Base-by-base conservation (phyloP, 1,140 invertebrate species). In the Holcopasites calliopsidis region DNA sequence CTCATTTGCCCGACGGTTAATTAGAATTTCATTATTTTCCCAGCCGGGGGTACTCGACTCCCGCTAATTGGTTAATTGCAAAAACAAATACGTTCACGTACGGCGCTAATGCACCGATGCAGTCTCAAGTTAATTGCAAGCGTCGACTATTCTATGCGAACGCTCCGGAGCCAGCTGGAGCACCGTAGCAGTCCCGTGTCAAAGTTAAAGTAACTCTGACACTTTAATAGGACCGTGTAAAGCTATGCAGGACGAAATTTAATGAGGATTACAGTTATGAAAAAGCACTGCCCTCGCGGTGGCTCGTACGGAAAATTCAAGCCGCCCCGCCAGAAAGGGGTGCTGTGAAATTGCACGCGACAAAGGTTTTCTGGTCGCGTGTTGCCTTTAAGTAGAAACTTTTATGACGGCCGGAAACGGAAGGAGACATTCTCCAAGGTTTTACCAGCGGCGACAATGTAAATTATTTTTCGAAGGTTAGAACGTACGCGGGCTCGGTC, bases 31-130 rank as follows among this genome's bases (percentile, higher is more conserved):
- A n/a, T 64, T 52, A 23, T 47, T 44, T 26, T 10, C n/a, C 7
- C 21, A 3, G 18, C 26, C 1, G n/a, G 2, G 23, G 4, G 2
- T 4, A 13, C 13, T 8, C 8, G 31, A 21, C 13, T 5, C 44
- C 52, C 42, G 47, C 33, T 77, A 77, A 77, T 81, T 73, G 75
- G 33, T 16, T 61, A 82, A 82, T 81, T 74, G 42, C 40, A 58
- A 77, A 69, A 78, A 65, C 71, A 82, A 77, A 69, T 55, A 28
- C 23, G 55, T 62, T 74, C 38, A 38, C 26, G 35, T 11, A 21
- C 26, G 60, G 18, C 10, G 23, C 5, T 18, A 18, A 5, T 35
- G 21, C 31, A 21, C 33, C 18, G 64, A 35, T 55, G 49, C 52
- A 38, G 10, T 49, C 55, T 57, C 42, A 33, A 69, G 60, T 71